Evolutionary conservation across 2,888 invertebrate genomes (phyloP).

Genomic region (Euzophera pinguis): DNA sequence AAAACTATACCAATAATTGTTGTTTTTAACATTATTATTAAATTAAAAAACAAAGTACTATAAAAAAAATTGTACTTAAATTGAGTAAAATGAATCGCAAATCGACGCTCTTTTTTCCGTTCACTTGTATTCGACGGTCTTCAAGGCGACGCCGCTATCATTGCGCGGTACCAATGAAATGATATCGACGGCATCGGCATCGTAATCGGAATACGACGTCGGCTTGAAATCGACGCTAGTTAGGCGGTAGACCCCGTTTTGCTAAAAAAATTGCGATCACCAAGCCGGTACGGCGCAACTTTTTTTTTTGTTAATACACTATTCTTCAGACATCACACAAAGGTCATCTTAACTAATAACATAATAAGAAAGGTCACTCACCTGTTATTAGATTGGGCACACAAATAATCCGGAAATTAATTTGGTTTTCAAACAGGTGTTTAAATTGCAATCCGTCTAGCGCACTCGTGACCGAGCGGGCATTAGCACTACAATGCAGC

Average conservation of each 20-base stretch:
- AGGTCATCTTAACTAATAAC: background rate
- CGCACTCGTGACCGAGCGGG: conserved; percentile 71
- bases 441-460: conserved; percentile 39
- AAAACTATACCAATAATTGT: too few species aligned
- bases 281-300: conserved; percentile 33
- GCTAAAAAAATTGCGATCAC: conserved; percentile 43
- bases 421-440: conserved; percentile 35
- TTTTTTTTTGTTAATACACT: conserved; percentile 34
- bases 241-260: conserved; percentile 53
- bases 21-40: too few species aligned
- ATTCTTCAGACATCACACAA: background rate
- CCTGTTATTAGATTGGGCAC: conserved; percentile 31
- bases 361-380: conserved; percentile 28
- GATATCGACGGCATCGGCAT: too few species aligned
- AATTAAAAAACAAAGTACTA: too few species aligned
- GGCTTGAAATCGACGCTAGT: too few species aligned
- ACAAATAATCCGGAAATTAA: conserved; percentile 38
- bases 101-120: too few species aligned
- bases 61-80: too few species aligned
- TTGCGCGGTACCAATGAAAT: too few species aligned
- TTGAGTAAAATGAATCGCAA: too few species aligned
- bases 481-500: conserved; percentile 64
- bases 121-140: too few species aligned
- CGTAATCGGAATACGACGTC: too few species aligned
- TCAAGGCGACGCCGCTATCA: too few species aligned